Percentiles rank a stretch among this genome's conserved stretches.
phyloP scores from a whole-genome alignment of 2,113 vertebrate species.

The Varanus salvator region DNA sequence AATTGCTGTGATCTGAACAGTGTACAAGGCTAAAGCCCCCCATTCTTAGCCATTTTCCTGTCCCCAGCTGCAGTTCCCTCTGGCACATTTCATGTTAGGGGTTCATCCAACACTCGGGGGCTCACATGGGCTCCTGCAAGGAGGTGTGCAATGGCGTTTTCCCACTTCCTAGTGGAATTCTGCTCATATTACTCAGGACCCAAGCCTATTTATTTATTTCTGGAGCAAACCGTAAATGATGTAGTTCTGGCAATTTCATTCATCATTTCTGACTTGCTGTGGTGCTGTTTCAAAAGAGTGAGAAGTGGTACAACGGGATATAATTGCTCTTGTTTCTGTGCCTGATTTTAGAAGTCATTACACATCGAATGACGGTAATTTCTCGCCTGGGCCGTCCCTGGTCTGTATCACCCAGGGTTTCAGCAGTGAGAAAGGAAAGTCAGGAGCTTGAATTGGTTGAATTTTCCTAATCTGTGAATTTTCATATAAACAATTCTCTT shows the following conservation, averaged over 20 bases:
- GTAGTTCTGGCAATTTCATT: neutral
- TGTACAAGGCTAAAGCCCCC: neutral
- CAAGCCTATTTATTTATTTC: conserved; percentile 19
- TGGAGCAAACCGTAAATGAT: conserved; percentile 10
- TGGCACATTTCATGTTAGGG: neutral
- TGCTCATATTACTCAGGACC: neutral
- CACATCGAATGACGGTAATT: neutral
- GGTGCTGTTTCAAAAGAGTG: neutral
- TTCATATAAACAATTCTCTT: fast-evolving
- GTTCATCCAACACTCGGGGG: no score
- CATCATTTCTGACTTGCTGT: neutral
- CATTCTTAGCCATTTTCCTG: neutral
- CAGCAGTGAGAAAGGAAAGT: neutral
- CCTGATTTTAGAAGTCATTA: neutral
- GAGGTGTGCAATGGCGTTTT: no score
- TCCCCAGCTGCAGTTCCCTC: no score
- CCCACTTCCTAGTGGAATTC: neutral
- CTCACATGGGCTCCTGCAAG: neutral
- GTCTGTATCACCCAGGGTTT: neutral
- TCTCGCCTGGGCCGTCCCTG: neutral
- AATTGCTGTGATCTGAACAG: neutral
- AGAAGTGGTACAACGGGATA: neutral
- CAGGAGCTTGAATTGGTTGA: fast-evolving
- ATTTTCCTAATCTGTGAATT: fast-evolving
- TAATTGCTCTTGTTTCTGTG: neutral